Evolutionary conservation across 1,140 invertebrate species (phyloP), one percentile per base, ranked within the genome.

Genomic region (Drosophila saltans): DNA sequence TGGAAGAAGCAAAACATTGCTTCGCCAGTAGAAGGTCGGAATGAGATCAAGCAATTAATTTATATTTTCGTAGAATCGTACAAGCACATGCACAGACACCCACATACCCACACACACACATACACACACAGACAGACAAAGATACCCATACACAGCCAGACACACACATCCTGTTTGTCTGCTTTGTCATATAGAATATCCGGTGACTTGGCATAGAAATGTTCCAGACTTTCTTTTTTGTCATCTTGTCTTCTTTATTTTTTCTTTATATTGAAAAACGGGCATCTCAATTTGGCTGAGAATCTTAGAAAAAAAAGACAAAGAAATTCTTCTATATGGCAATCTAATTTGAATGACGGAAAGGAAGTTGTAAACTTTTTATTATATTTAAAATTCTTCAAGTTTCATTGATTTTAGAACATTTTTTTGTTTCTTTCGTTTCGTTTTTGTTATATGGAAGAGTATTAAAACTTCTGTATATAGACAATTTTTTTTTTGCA

Each of bases 131-230:
- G 21, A 36, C 40, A 56, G 36, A 57, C 33, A 66, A 36, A 3
- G 11, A 57, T 24, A 65, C 21, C 1, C 9, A 28, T 36, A 65
- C 6, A 36, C 21, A 40, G 30, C 10, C 55, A 59, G 28, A 45
- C 60, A 55, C 24, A 36, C 48, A 30, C 74, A 64, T 70, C 62
- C 66, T 61, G 61, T 67, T 62, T 65, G 45, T n/a, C 45, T 26
- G 45, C 45, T 52, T 52, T 78, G 74, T 55, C 68, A 69, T 69
- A 76, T 56, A 24, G 68, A 71, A 83, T 68, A 80, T 84, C 77
- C 77, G 80, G 72, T 80, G 52, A 66, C 76, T 52, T 52, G 21
- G 21, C 9, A 76, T 67, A 58, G 69, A 67, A 69, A 67, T 48
- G 39, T 65, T 57, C 45, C 21, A n/a, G n/a, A 33, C 45, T n/a